phyloP scores from a whole-genome alignment of 2,888 invertebrate species.

The Platypus cylindrus region DNA sequence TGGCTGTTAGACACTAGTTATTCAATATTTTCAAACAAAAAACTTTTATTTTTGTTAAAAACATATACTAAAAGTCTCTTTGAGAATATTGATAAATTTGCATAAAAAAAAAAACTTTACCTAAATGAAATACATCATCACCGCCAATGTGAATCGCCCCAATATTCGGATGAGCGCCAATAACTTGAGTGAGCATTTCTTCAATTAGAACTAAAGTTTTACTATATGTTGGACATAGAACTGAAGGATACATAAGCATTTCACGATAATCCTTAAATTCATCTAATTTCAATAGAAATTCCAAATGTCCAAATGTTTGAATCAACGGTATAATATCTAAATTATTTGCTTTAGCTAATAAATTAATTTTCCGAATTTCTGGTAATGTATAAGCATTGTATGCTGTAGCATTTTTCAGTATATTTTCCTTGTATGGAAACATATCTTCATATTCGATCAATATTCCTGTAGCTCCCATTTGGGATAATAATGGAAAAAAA shows the following conservation, averaged over 20 bases:
- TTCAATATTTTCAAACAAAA: too few species aligned
- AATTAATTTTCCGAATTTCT: constrained; percentile 16
- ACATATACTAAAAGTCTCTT: too few species aligned
- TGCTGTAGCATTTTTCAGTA: constrained; percentile 48
- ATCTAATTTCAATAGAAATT: constrained; percentile 61
- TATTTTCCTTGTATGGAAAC: constrained; percentile 59
- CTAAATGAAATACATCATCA: constrained; percentile 65
- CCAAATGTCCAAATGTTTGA: constrained; percentile 81
- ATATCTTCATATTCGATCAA: constrained; percentile 80
- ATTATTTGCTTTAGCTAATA: constrained; percentile 41
- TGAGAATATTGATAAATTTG: too few species aligned
- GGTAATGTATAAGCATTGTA: constrained; percentile 40
- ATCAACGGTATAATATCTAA: constrained; percentile 65
- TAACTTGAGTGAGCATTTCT: constrained; percentile 60
- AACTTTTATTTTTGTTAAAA: too few species aligned
- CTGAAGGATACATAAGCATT: constrained; percentile 43
- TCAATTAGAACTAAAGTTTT: constrained; percentile 44
- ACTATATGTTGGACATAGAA: constrained; percentile 56
- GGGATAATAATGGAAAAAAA: constrained; percentile 48
- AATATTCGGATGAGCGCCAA: constrained; percentile 41
- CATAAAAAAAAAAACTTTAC: too few species aligned
- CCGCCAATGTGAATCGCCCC: constrained; percentile 60
- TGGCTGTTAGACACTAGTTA: too few species aligned
- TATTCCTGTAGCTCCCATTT: constrained; percentile 62
- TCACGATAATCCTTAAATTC: constrained; percentile 57